phyloP scores from a whole-genome alignment of 1,140 invertebrate species.

The Neodiprion pinetum region DNA sequence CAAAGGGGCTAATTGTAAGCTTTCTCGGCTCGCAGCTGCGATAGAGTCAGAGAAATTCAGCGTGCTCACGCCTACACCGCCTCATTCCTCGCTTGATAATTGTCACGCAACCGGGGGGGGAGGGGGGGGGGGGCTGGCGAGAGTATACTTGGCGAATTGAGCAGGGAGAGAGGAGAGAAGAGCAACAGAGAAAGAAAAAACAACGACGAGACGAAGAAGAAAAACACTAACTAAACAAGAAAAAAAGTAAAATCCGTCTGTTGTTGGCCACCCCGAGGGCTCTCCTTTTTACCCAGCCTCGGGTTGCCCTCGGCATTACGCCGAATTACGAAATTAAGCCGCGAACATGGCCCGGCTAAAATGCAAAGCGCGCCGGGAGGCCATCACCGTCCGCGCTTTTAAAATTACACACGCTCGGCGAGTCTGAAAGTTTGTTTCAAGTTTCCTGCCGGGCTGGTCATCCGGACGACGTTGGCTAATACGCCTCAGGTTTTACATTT shows the following conservation, averaged over 20 bases:
- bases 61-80: too few relatives aligned
- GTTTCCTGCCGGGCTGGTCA: background rate
- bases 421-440: background rate
- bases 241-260: slow-evolving; percentile 27
- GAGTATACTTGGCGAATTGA: background rate
- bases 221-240: slow-evolving; percentile 23
- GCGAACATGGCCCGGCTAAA: slow-evolving; percentile 6
- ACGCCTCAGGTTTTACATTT: background rate
- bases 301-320: background rate
- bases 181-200: background rate
- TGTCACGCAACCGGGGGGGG: slow-evolving; percentile 14
- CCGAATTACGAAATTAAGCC: background rate
- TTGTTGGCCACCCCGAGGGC: background rate
- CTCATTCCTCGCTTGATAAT: background rate
- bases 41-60: too few relatives aligned
- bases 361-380: background rate
- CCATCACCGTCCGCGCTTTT: slow-evolving; percentile 2
- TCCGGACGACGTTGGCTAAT: background rate
- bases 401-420: background rate
- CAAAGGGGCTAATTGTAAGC: too few relatives aligned
- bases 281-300: background rate
- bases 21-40: too few relatives aligned
- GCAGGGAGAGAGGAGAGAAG: slow-evolving; percentile 5
- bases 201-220: background rate
- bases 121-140: slow-evolving; percentile 3